Evolutionary conservation across 2,113 vertebrate genomes (phyloP), one percentile per base, ranked within the genome.

Genomic region (Cephalophus harveyi): DNA sequence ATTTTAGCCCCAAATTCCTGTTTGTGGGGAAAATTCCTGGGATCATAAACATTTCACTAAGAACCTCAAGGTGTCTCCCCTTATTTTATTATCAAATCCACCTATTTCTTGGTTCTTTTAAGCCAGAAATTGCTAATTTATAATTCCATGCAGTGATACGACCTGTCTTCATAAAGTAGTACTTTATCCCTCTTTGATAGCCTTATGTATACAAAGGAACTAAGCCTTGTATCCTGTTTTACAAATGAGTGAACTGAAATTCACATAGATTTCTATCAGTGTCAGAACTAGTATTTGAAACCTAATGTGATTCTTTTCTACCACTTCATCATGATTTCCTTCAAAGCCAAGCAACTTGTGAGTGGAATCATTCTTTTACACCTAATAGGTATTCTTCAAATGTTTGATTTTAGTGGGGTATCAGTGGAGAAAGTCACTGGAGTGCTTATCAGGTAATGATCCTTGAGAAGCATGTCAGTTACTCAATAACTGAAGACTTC

Each of bases 381-480:
- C 23, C 14, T 57, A 82, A 12, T 90, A 33, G 4, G 3, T 92
- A 90, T 88, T 90, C 25, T 96, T 91, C 46, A 93, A 57, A 27
- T 92, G 33, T n/a, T 89, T 91, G n/a, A 46, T 86, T 95, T 96
- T 94, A 83, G 17, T 89, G 36, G 21, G 14, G 62, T 95, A 87
- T 89, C 48, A 81, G 10, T 84, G 33, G 9, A 59, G 64, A 81
- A 33, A 79, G 54, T 40, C 86, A 84, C 1, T 90, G 40, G 21
- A 83, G 25, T 87, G 43, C 71, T 82, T 67, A 52, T 46, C 57
- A n/a, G 36, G 19, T 64, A 40, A 57, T 74, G 30, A 90, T 82
- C 71, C 76, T 46, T 96, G 64, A 43, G 91, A 95, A 92, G 21
- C 30, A 25, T 81, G 59, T 76, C 71, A 88, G 40, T 83, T 81